Percentiles rank a stretch among this genome's conserved stretches.
These are phyloP conservation scores for Craseonycteris thonglongyai DNA, from an alignment of 2,113 vertebrate species.

Conservation along the genomic window DNA sequence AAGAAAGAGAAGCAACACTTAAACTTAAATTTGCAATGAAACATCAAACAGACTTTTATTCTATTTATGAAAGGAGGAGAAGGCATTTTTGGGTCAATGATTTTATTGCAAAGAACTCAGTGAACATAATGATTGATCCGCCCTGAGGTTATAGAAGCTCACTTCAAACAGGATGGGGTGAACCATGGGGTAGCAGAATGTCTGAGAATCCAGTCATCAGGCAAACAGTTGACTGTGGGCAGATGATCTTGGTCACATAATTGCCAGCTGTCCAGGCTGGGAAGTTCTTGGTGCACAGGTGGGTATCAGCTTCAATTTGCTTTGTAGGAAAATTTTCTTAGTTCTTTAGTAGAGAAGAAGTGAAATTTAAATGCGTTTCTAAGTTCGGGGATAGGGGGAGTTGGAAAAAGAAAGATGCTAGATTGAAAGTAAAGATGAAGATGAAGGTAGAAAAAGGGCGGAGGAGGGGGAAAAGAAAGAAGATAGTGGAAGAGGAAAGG, in stretches of 20 bases:
- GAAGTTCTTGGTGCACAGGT: neutral
- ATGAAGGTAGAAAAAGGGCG: neutral
- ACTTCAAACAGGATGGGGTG: neutral
- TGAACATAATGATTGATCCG: neutral
- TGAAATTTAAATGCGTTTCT: neutral
- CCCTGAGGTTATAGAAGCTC: neutral
- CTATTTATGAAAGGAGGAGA: neutral
- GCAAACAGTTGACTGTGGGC: neutral
- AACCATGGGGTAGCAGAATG: neutral
- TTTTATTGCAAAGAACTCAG: neutral
- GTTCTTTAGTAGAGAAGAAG: neutral
- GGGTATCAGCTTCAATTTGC: neutral
- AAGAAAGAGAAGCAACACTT: conserved; percentile 56
- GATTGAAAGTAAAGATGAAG: neutral
- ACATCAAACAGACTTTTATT: neutral
- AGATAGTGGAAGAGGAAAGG: neutral
- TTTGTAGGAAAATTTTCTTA: neutral
- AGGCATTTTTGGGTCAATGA: neutral
- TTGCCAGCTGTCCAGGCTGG: neutral
- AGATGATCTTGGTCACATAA: neutral
- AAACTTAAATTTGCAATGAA: neutral
- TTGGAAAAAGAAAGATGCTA: neutral
- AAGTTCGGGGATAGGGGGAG: neutral
- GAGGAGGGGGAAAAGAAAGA: neutral
- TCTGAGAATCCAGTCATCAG: neutral